These are phyloP conservation scores for Lithobates pipiens DNA, from an alignment of 2,797 vertebrate genomes.

Conservation along the genomic window DNA sequence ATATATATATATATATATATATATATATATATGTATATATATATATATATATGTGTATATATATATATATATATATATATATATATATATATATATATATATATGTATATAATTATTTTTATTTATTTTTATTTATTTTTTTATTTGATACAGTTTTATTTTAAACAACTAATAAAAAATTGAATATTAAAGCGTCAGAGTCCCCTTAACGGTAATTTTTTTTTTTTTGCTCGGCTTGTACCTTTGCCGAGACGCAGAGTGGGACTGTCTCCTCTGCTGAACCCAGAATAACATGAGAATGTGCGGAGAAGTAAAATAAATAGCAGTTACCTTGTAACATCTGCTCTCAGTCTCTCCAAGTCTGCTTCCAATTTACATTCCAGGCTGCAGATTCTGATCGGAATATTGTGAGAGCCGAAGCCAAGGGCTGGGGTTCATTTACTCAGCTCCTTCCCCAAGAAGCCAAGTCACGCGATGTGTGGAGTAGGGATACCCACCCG, in stretches of 20 bases:
- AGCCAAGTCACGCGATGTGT: constrained; percentile 67
- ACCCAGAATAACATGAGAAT: constrained; percentile 45
- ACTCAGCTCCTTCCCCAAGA: constrained; percentile 62
- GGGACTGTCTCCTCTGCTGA: constrained; percentile 33
- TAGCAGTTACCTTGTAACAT: constrained; percentile 62
- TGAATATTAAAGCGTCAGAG: too few species aligned
- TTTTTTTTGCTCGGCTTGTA: background rate
- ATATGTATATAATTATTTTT: too few species aligned
- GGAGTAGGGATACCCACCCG: constrained; percentile 55
- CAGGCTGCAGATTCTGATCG: constrained; percentile 74
- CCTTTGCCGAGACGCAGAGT: background rate
- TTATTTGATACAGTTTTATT: too few species aligned
- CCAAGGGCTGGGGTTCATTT: constrained; percentile 72
- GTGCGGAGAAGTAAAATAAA: constrained; percentile 51
- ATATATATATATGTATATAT: too few species aligned
- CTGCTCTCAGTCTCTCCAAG: constrained; percentile 71
- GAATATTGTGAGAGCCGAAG: constrained; percentile 52
- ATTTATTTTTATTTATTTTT: too few species aligned
- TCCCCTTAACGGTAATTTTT: background rate
- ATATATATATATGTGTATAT: too few species aligned
- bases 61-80: too few species aligned
- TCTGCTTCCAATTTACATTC: constrained; percentile 85
- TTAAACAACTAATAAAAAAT: too few species aligned
- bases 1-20: too few species aligned
- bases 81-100: too few species aligned